phyloP scores from a whole-genome alignment of 2,888 invertebrate species.

The Cordilura impudica region DNA sequence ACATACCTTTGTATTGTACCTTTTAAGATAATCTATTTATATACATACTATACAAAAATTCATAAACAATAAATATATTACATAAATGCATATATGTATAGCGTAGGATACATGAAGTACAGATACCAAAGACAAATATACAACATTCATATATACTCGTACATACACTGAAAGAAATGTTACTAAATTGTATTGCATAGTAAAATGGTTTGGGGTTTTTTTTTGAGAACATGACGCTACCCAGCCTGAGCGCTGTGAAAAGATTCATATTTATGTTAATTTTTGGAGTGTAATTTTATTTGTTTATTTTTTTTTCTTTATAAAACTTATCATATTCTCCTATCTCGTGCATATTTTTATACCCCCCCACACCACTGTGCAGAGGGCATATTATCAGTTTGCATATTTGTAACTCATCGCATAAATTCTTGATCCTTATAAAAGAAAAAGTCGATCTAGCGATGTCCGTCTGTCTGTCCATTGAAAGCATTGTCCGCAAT shows the following conservation, averaged over 20 bases:
- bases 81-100: constrained; percentile 20
- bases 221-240: not conserved
- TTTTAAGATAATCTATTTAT: constrained; percentile 38
- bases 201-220: not conserved
- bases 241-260: too few species aligned
- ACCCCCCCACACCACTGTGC: too few species aligned
- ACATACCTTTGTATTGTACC: constrained; percentile 46
- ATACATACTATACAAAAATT: not conserved
- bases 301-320: too few species aligned
- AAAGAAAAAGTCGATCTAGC: too few species aligned
- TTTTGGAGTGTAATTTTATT: not conserved
- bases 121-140: not conserved
- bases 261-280: not conserved
- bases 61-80: constrained; percentile 4
- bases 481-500: too few species aligned
- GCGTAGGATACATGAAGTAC: not conserved
- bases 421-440: too few species aligned
- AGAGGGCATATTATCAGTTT: too few species aligned
- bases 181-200: constrained; percentile 20
- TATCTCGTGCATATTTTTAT: too few species aligned
- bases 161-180: constrained; percentile 48
- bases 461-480: too few species aligned
- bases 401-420: too few species aligned
- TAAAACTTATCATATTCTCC: too few species aligned
- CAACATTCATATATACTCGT: constrained; percentile 20